Base-by-base conservation (phyloP, 2,888 invertebrate species). In the Sclerodermus sp. region DNA sequence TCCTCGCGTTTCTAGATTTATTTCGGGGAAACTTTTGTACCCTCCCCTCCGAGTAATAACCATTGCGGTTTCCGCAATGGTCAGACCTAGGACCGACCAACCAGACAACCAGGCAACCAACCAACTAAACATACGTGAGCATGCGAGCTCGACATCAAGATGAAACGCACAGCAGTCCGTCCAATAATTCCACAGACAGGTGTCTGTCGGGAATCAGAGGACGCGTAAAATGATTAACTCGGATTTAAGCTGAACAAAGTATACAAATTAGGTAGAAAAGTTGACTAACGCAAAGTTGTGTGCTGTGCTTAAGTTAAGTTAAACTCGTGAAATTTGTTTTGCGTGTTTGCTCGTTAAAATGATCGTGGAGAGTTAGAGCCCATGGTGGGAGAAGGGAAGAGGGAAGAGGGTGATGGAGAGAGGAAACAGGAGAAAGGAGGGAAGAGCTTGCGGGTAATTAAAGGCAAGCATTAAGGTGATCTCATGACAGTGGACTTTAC, bases 11-110 rank as follows among this genome's bases (percentile, higher is more conserved):
- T 46, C 46, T 49, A 64, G 64, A 64, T 64, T 64, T 64, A 64
- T 64, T 64, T 50, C 34, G 49, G 45, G 54, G 40, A 64, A 64
- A 64, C 64, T 64, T 64, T 64, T 64, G 64, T 62, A 64, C 55
- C 53, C 51, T 17, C 36, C 45, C 37, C n/a, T 16, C 38, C 42
- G 32, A 29, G 38, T 45, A 30, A 34, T 36, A 40, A 34, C 34
- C n/a, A n/a, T n/a, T n/a, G 4, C 34, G 34, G 6, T 34, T 34
- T 30, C 30, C 30, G 30, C n/a, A n/a, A n/a, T n/a, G n/a, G n/a
- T n/a, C n/a, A n/a, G n/a, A n/a, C n/a, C n/a, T n/a, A n/a, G n/a
- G n/a, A n/a, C n/a, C n/a, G n/a, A n/a, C n/a, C n/a, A n/a, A n/a
- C n/a, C n/a, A n/a, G n/a, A n/a, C n/a, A n/a, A n/a, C n/a, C n/a